Conservation (phyloP, 2,888 invertebrate species). For the Sclerodermus sp. region DNA sequence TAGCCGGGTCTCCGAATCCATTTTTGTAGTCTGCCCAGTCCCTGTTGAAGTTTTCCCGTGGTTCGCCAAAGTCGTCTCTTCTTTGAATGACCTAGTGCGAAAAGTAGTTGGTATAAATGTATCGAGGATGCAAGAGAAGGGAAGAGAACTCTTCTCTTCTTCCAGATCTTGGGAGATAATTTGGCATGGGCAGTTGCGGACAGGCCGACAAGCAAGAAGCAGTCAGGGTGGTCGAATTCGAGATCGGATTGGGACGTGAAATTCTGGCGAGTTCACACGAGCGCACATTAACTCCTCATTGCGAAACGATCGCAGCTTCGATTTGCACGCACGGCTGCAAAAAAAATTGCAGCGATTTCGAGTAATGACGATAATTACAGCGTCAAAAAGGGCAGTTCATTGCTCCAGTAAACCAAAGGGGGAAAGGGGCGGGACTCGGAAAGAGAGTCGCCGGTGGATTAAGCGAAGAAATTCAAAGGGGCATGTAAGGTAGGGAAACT, state of each 20-base stretch:
- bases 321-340: neutral
- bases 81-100: slow-evolving; percentile 79
- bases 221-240: neutral
- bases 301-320: too few species aligned
- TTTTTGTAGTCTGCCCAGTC: slow-evolving; percentile 93
- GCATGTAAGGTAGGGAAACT: too few species aligned
- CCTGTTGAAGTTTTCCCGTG: slow-evolving; percentile 86
- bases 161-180: too few species aligned
- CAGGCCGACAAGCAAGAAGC: neutral
- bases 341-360: slow-evolving; percentile 4
- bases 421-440: too few species aligned
- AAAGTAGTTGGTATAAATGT: too few species aligned
- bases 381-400: neutral
- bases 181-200: neutral
- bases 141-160: too few species aligned
- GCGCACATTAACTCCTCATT: too few species aligned
- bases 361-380: slow-evolving; percentile 11
- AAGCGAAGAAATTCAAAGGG: too few species aligned
- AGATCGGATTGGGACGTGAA: neutral
- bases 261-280: neutral
- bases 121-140: too few species aligned
- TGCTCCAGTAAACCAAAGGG: too few species aligned
- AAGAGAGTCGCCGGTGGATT: too few species aligned
- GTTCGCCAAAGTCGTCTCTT: slow-evolving; percentile 83
- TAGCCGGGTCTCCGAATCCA: slow-evolving; percentile 86